Conservation (phyloP, 2,888 invertebrate species). For the Tyria jacobaeae region DNA sequence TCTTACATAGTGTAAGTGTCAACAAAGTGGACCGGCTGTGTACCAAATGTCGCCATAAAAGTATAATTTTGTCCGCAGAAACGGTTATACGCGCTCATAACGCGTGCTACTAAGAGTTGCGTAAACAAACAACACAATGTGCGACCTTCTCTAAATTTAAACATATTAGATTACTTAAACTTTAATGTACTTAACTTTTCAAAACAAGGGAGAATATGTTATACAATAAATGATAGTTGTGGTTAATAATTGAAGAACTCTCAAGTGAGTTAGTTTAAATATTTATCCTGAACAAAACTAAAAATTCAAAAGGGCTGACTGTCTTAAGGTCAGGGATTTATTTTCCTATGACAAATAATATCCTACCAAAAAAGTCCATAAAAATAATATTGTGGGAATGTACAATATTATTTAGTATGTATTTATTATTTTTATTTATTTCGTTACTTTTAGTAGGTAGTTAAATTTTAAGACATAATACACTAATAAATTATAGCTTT, state of each 20-base stretch:
- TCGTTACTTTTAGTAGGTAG: too few species aligned
- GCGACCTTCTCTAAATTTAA: constrained; percentile 46
- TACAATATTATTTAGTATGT: too few species aligned
- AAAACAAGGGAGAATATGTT: not conserved
- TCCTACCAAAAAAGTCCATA: too few species aligned
- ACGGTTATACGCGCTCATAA: constrained; percentile 42
- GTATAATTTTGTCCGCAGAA: constrained; percentile 51
- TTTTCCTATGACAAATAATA: too few species aligned
- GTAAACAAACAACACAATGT: constrained; percentile 54
- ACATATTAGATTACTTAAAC: not conserved
- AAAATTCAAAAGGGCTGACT: not conserved
- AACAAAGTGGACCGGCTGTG: constrained; percentile 28
- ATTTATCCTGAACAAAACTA: not conserved
- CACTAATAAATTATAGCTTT: too few species aligned
- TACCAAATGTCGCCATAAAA: constrained; percentile 57
- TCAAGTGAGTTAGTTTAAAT: not conserved
- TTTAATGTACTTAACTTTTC: not conserved
- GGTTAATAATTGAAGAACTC: not conserved
- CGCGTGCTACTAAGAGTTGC: constrained; percentile 52
- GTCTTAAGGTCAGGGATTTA: too few species aligned
- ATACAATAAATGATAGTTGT: not conserved
- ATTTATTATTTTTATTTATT: too few species aligned
- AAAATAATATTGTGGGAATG: not conserved
- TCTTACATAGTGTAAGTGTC: constrained; percentile 39
- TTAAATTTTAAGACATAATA: too few species aligned